phyloP scores from a whole-genome alignment of 2,113 vertebrate genomes.

The Phocoena sinus region DNA sequence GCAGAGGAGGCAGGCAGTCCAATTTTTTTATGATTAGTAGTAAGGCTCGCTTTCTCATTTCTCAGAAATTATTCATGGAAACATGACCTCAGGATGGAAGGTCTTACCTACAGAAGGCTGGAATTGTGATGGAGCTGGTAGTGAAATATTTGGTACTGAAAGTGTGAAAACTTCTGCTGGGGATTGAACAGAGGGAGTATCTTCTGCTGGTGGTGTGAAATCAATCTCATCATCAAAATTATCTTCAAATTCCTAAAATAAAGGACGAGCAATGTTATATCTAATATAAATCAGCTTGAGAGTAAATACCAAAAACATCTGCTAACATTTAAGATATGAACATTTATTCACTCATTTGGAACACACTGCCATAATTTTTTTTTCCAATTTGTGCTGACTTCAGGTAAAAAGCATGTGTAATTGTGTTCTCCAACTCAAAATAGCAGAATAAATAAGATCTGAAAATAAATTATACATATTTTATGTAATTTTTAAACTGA shows the following conservation, averaged over 20 bases:
- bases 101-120: slow-evolving; percentile 88
- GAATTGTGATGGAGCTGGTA: slow-evolving; percentile 91
- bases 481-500: background rate
- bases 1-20: background rate
- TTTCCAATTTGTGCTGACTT: background rate
- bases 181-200: slow-evolving; percentile 95
- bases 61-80: background rate
- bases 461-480: background rate
- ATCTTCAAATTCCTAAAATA: slow-evolving; percentile 95
- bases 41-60: background rate
- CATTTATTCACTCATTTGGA: background rate
- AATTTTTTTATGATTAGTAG: background rate
- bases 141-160: slow-evolving; percentile 88
- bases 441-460: background rate
- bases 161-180: slow-evolving; percentile 97
- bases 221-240: slow-evolving; percentile 98
- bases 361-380: background rate
- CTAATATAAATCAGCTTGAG: background rate
- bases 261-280: background rate
- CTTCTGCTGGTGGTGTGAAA: slow-evolving; percentile 98
- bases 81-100: background rate
- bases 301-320: background rate
- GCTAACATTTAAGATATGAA: background rate
- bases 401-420: background rate
- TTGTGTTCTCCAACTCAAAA: background rate